Evolutionary conservation across 30 jellyfish, hydroid and myxozoan species (phyloP), one percentile per base, ranked within the genome.

Genomic region (Aurelia aurita complex sp. Pacific): DNA sequence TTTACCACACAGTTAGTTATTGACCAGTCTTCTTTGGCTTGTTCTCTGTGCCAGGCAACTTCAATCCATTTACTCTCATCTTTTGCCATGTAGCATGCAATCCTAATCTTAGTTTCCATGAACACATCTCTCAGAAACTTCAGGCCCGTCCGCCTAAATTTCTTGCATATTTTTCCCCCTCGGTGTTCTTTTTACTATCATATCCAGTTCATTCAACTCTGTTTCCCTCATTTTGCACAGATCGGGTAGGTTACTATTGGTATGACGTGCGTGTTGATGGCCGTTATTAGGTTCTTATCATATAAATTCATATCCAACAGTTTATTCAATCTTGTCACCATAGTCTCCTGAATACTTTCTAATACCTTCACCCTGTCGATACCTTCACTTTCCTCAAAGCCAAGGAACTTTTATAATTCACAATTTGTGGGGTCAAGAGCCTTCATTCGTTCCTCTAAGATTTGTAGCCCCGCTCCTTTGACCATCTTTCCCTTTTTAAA

Each of bases 81-180:
- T 69, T 29, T 69, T 10, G 62, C 62, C 80, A 69, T 69, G 52
- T 19, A 69, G 61, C 80, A 69, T 34, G 61, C 80, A 34, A 69
- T 59, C 50, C 50, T 2, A 38, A 38, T 69, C 80, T 69, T 34
- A 59, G 36, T 50, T 69, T 69, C 80, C 23, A 1, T 59, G 29
- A 13, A 40, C 36, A 69, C 64, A 17, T 69, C 80, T 40, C 61
- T 69, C 36, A 69, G 43, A 40, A 61, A 29, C 29, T 69, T 69
- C 1, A 69, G 62, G 16, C 80, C 80, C 80, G 36, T 1, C 80
- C 80, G 23, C 80, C 80, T 69, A 29, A 54, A 19, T 34, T 69
- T 69, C 62, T 69, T 40, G 36, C 36, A 69, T 34, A 23, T 23
- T 23, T 23, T 23, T 23, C 29, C 29, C 29, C 29, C 29, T 23